Conservation (phyloP, 2,888 invertebrate species). For the Platerodrilus igneus region DNA sequence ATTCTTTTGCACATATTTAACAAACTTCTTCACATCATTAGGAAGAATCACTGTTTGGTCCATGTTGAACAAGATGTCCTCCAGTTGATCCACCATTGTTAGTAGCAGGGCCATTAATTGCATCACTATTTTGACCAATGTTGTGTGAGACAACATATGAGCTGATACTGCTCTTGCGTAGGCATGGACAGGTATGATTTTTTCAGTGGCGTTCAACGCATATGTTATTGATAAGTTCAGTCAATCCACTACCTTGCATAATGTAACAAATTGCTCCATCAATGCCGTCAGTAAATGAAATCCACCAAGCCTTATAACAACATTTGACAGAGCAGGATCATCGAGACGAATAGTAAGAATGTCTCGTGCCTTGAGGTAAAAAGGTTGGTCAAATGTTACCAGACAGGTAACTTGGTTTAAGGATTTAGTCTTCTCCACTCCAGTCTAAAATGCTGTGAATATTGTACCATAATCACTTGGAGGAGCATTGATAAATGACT, state of each 20-base stretch:
- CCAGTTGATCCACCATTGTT: background rate
- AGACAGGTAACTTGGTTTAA: conserved; percentile 10
- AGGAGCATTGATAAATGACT: background rate
- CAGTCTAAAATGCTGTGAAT: conserved; percentile 7
- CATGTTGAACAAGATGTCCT: no score
- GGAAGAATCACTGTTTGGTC: conserved; percentile 9
- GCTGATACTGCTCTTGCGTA: background rate
- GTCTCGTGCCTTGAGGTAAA: conserved; percentile 6
- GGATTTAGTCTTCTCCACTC: conserved; percentile 9
- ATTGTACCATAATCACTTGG: background rate
- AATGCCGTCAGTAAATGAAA: conserved; percentile 1
- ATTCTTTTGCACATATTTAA: conserved; percentile 8
- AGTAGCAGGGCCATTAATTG: background rate
- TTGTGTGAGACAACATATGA: no score
- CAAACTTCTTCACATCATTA: conserved; percentile 7
- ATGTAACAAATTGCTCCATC: background rate
- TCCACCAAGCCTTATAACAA: conserved; percentile 8
- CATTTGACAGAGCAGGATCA: conserved; percentile 10
- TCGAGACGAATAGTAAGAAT: conserved; percentile 5
- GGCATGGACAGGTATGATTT: background rate
- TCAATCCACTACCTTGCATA: background rate
- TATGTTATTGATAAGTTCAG: background rate
- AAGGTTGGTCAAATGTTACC: conserved; percentile 6
- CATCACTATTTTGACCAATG: no score
- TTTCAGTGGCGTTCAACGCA: background rate